phyloP scores from a whole-genome alignment of 1,140 invertebrate genomes.

The Zaprionus ghesquierei region DNA sequence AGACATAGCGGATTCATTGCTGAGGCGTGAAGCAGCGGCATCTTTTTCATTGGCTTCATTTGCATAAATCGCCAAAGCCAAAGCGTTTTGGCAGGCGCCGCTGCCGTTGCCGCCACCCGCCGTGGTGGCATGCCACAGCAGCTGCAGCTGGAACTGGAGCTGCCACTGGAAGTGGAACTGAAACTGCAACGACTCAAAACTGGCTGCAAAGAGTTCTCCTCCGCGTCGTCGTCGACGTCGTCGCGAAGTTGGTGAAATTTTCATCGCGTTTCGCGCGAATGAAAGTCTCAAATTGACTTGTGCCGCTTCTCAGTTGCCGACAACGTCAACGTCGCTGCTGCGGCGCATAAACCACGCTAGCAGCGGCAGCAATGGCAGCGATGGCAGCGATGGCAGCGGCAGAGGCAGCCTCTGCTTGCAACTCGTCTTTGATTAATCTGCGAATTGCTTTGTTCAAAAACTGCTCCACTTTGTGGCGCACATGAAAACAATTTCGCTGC shows the following conservation, averaged over 20 bases:
- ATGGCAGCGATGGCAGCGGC: background rate
- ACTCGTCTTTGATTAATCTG: conserved; percentile 73
- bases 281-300: conserved; percentile 80
- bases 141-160: conserved; percentile 34
- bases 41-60: conserved; percentile 76
- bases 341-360: conserved; percentile 54
- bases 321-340: background rate
- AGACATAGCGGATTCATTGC: conserved; percentile 20
- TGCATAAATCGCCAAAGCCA: conserved; percentile 50
- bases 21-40: conserved; percentile 65
- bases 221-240: conserved; percentile 19
- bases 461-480: conserved; percentile 73
- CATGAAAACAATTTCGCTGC: conserved; percentile 78
- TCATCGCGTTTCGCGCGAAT: conserved; percentile 81
- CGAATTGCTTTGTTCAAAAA: conserved; percentile 81
- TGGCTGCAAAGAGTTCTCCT: conserved; percentile 39
- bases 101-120: conserved; percentile 27
- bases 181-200: conserved; percentile 31
- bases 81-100: conserved; percentile 26
- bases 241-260: conserved; percentile 66
- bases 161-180: conserved; percentile 18
- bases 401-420: conserved; percentile 12
- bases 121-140: conserved; percentile 23
- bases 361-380: conserved; percentile 3
- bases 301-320: conserved; percentile 66